These are phyloP conservation scores for Macrochelys suwanniensis DNA, from an alignment of 2,797 vertebrate genomes.

Conservation along the genomic window DNA sequence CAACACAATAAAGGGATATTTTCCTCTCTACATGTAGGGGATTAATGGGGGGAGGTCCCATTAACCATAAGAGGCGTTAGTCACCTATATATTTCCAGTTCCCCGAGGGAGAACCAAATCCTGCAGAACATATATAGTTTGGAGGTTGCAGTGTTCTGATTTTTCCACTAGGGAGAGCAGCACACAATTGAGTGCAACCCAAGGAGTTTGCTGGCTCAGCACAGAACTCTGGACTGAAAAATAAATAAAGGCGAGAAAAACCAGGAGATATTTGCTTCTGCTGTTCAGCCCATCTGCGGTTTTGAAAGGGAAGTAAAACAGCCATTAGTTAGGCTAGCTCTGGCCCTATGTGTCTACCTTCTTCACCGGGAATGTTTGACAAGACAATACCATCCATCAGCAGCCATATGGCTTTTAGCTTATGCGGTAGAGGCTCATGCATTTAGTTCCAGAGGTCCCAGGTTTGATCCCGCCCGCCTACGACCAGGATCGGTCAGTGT, in stretches of 20 bases:
- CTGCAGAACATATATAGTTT: not conserved
- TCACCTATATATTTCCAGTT: not conserved
- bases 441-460: too few relatives aligned
- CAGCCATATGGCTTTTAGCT: too few relatives aligned
- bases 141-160: not conserved
- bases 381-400: not conserved
- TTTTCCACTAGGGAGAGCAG: not conserved
- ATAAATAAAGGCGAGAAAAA: not conserved
- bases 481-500: too few relatives aligned
- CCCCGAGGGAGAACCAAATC: not conserved
- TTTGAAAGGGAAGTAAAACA: not conserved
- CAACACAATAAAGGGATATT: not conserved
- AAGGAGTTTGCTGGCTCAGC: not conserved
- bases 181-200: not conserved
- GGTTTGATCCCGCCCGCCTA: too few relatives aligned
- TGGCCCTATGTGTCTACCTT: not conserved
- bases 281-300: not conserved
- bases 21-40: not conserved
- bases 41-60: not conserved
- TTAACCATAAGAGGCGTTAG: slow-evolving; percentile 15
- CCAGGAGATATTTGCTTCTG: rapidly evolving
- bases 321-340: not conserved
- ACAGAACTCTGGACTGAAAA: not conserved
- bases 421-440: too few relatives aligned
- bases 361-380: not conserved